Base-by-base conservation (phyloP, 2,888 invertebrate species). In the Eulithis prunata region DNA sequence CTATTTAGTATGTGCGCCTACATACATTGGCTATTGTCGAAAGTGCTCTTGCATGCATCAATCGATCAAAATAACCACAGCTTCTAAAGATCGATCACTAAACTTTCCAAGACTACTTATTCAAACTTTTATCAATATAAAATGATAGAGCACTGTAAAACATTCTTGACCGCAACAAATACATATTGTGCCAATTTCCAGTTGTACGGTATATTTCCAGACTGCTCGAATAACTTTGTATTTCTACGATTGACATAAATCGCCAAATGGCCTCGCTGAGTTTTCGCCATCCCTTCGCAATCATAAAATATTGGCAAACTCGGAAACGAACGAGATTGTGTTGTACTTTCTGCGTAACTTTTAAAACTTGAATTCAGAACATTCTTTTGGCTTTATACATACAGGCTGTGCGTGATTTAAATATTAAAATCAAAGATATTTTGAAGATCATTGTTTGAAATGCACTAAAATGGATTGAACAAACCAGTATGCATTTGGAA, bases 301-400 rank as follows among this genome's bases (percentile, higher is more conserved):
- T 77, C 72, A 70, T 71, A 64, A 78, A 82, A 80, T 83, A 82
- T 79, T 70, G 78, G 74, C 60, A 79, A 79, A 81, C 76, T 80
- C 72, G 68, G 69, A 75, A 82, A 79, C 79, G 78, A 83, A 78
- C 78, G 73, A 76, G 74, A 76, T 76, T 75, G 75, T 78, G 75
- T 81, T 83, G 76, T 78, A 74, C 74, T 73, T 78, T 73, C 72
- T 72, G 62, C 59, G 49, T 57, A 72, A 75, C 72, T 75, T 71
- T 72, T 71, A 67, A 70, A 71, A 70, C 71, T 71, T 64, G 10
- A 69, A 71, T 68, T 68, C 61, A 57, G 55, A 51, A 53, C 55
- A 38, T 49, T 47, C 49, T 64, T 70, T 67, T 63, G 38, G 51
- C 12, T 56, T 41, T 49, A 11, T 32, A 28, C 21, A n/a, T n/a